Percentiles rank a stretch among this genome's conserved stretches.
phyloP scores from a whole-genome alignment of 2,113 vertebrate genomes.

The Sula dactylatra region DNA sequence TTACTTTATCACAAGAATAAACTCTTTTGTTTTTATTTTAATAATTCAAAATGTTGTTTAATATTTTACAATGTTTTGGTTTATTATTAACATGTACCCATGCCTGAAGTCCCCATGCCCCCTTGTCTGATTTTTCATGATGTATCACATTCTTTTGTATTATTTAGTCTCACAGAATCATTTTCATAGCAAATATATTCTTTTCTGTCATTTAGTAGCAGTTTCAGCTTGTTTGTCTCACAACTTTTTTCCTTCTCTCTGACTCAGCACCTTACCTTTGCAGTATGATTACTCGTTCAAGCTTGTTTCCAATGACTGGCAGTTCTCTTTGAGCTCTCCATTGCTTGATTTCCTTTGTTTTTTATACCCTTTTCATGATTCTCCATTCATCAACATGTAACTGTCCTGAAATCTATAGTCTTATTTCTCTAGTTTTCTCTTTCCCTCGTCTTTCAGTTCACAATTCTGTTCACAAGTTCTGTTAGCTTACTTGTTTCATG shows the following conservation, averaged over 20 bases:
- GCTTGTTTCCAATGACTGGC: not conserved
- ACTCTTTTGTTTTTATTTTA: not conserved
- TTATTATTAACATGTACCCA: not conserved
- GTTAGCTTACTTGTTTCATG: not conserved
- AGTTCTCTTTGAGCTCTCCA: not conserved
- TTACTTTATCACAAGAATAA: not conserved
- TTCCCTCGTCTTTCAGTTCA: not conserved
- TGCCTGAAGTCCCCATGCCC: not conserved
- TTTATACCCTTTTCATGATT: not conserved
- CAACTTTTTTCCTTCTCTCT: not conserved
- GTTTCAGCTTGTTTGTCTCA: not conserved
- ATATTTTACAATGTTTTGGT: slow-evolving; percentile 23
- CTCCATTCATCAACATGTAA: not conserved
- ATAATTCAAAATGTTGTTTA: slow-evolving; percentile 17
- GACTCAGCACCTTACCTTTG: not conserved
- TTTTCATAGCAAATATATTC: not conserved
- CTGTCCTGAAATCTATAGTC: not conserved
- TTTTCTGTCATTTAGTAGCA: not conserved
- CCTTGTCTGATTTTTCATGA: not conserved
- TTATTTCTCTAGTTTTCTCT: not conserved
- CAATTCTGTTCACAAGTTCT: not conserved
- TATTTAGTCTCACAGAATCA: not conserved
- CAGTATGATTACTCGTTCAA: not conserved
- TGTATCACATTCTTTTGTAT: not conserved
- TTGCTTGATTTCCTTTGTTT: not conserved